Conservation (phyloP, 2,888 invertebrate species). For the Perithous albicinctus region DNA sequence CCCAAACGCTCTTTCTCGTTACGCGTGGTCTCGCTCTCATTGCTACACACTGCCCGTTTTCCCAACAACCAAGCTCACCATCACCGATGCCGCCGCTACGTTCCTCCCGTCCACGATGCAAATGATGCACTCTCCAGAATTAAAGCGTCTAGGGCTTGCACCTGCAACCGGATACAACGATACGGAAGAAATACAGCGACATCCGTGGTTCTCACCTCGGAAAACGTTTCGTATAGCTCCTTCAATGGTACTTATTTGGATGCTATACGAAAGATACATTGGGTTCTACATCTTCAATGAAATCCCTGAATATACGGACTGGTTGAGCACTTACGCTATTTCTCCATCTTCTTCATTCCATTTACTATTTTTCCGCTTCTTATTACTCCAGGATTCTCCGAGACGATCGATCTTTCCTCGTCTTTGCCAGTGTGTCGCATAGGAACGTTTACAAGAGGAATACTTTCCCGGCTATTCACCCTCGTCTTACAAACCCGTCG, state of each 20-base stretch:
- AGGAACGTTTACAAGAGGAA: slow-evolving; percentile 40
- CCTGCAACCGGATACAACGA: slow-evolving; percentile 72
- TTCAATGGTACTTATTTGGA: slow-evolving; percentile 24
- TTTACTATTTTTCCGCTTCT: slow-evolving; percentile 14
- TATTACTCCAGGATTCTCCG: not conserved
- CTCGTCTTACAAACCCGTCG: not conserved
- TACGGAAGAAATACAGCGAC: slow-evolving; percentile 66
- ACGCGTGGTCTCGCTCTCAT: slow-evolving; percentile 38
- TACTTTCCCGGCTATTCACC: slow-evolving; percentile 28
- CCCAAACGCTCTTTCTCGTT: slow-evolving; percentile 32
- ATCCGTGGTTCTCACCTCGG: slow-evolving; percentile 21
- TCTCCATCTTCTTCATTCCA: slow-evolving; percentile 2
- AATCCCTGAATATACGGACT: not conserved
- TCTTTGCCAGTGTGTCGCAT: not conserved
- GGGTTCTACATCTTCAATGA: not conserved
- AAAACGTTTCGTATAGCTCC: slow-evolving; percentile 19
- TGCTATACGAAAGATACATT: not conserved
- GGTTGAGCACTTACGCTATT: not conserved
- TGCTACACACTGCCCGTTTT: slow-evolving; percentile 40
- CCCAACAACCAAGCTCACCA: slow-evolving; percentile 64
- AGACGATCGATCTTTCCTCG: slow-evolving; percentile 45
- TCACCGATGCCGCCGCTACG: slow-evolving; percentile 59
- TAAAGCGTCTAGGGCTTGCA: slow-evolving; percentile 78
- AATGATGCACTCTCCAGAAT: slow-evolving; percentile 83
- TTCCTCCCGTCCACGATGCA: slow-evolving; percentile 75